phyloP scores from a whole-genome alignment of 2,113 vertebrate species.

The Osmerus mordax region DNA sequence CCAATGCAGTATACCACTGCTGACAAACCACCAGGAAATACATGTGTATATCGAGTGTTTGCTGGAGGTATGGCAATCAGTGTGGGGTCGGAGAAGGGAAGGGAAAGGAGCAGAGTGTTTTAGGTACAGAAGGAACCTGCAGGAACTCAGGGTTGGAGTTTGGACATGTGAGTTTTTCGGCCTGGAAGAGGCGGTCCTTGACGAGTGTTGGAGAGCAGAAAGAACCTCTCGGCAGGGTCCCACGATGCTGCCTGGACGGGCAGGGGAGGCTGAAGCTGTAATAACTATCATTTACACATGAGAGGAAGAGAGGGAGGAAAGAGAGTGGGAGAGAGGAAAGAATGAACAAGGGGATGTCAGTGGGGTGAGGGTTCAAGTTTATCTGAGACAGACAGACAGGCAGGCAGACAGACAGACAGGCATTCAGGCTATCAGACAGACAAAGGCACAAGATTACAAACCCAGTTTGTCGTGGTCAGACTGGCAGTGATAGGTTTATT shows the following conservation, averaged over 20 bases:
- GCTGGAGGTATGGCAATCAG: conserved; percentile 16
- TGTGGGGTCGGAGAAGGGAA: too few species aligned
- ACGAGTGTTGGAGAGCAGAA: conserved; percentile 49
- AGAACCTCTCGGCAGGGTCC: conserved; percentile 29
- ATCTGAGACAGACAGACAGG: neutral
- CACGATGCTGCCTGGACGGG: conserved; percentile 46
- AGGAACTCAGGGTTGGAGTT: too few species aligned
- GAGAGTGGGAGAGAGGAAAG: conserved; percentile 12
- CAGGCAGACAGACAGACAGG: neutral
- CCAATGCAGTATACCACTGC: too few species aligned
- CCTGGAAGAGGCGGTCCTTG: conserved; percentile 13
- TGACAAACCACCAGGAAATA: too few species aligned
- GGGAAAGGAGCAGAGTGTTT: too few species aligned
- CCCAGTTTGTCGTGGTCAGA: too few species aligned
- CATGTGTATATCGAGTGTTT: conserved; percentile 13
- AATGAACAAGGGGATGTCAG: neutral
- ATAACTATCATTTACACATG: conserved; percentile 63
- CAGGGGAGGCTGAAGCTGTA: conserved; percentile 54
- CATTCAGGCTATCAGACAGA: too few species aligned
- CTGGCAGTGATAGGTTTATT: neutral
- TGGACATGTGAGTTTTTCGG: conserved; percentile 38
- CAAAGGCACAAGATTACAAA: too few species aligned
- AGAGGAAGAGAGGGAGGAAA: conserved; percentile 36
- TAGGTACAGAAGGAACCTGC: too few species aligned
- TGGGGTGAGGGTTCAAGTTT: neutral